A percentile compares a stretch with the other conserved stretches of the same genome.
Conservation (phyloP, 2,797 vertebrate genomes). For the Hyperoplus lanceolatus region DNA sequence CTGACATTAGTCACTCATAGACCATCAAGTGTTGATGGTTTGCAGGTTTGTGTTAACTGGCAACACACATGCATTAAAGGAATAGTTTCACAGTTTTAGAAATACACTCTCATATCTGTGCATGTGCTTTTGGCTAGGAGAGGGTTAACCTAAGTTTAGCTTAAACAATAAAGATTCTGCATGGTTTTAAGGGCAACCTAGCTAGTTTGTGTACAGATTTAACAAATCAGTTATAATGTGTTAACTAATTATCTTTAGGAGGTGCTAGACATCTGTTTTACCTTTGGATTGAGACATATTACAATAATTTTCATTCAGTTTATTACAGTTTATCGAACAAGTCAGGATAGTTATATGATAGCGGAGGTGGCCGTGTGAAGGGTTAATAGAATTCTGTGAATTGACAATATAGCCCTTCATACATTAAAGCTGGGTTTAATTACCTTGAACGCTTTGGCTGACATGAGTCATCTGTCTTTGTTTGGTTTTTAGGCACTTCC, state of each 20-base stretch:
- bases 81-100: constrained; percentile 1
- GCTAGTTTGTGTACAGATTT: neutral
- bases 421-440: neutral
- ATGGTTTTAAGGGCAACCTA: neutral
- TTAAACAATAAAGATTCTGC: neutral
- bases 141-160: neutral
- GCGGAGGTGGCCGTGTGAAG: neutral
- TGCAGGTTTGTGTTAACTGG: constrained; percentile 2
- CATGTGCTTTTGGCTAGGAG: neutral
- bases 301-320: too few species aligned
- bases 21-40: neutral
- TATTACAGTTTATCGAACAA: neutral
- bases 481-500: neutral
- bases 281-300: neutral
- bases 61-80: neutral
- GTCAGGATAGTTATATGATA: too few species aligned
- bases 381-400: neutral
- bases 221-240: neutral
- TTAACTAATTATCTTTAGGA: neutral
- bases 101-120: neutral
- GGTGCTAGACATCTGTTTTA: neutral
- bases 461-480: neutral
- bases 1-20: neutral
- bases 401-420: neutral
- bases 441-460: neutral